A percentile compares a stretch with the other conserved stretches of the same genome.
phyloP scores from a whole-genome alignment of 2,797 vertebrate genomes.

The Enteromius viviparus region DNA sequence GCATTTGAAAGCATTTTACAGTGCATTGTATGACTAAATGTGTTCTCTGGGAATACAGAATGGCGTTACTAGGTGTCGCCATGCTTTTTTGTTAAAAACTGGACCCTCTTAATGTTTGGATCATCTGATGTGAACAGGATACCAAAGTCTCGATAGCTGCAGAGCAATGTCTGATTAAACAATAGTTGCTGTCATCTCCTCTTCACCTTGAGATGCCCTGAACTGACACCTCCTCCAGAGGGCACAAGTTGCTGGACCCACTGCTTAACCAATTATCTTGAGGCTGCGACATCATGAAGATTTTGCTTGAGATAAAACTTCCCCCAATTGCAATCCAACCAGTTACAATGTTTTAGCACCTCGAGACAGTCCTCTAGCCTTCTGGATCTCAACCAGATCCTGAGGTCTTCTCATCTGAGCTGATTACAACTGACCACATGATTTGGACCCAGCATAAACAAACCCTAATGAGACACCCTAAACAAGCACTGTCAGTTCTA shows the following conservation, averaged over 20 bases:
- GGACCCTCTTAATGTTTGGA: not conserved
- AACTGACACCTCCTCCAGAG: slow-evolving; percentile 20
- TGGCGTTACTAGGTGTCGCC: not conserved
- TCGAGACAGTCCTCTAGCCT: slow-evolving; percentile 19
- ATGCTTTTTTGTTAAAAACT: not conserved
- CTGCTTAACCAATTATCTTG: not conserved
- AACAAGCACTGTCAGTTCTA: slow-evolving; percentile 57
- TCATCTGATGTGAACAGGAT: slow-evolving; percentile 32
- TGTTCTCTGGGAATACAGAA: not conserved
- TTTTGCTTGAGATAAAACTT: slow-evolving; percentile 49
- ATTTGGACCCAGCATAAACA: slow-evolving; percentile 63
- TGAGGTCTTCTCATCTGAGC: slow-evolving; percentile 54
- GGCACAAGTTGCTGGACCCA: not conserved
- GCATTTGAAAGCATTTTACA: not conserved
- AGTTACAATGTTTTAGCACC: slow-evolving; percentile 40
- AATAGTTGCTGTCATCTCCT: slow-evolving; percentile 71
- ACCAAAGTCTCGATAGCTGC: slow-evolving; percentile 66
- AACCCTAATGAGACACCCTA: slow-evolving; percentile 67
- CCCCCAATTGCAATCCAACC: slow-evolving; percentile 63
- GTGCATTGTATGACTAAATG: not conserved
- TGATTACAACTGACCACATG: slow-evolving; percentile 60
- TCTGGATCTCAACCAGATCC: slow-evolving; percentile 65
- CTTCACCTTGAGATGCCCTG: slow-evolving; percentile 44
- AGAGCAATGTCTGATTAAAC: slow-evolving; percentile 50
- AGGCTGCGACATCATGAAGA: slow-evolving; percentile 8